Base-by-base conservation (phyloP, 1,140 invertebrate species). In the Sminthurides bifidus region DNA sequence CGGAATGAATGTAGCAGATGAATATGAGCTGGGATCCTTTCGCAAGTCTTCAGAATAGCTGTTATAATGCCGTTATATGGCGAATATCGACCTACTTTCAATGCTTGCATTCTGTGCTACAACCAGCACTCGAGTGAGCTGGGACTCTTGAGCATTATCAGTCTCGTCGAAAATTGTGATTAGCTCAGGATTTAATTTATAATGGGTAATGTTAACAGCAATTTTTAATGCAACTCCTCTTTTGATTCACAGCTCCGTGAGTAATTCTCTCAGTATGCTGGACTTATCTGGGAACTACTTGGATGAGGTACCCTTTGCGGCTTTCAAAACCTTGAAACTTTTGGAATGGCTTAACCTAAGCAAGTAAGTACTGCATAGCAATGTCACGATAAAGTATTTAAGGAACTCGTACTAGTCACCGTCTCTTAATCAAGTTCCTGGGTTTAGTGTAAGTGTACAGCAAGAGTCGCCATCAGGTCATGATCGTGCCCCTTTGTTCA, bases 211-310 rank as follows among this genome's bases (percentile, higher is more conserved):
- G 19, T 43, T 29, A 5, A 35, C 3, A 17, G 5, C 37, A n/a
- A 45, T 43, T 17, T 8, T 19, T n/a, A 14, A 45, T 41, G n/a
- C n/a, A 19, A 10, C 37, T 46, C 30, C 15, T 41, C 17, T 41
- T 45, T 58, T 24, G 54, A 29, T 38, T 58, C 54, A 26, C 51
- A 68, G 80, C 65, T 76, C 78, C 14, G 75, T 81, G 73, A 71
- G 74, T 48, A 72, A 73, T 62, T 76, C 75, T 46, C 71, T 84
- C 29, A 77, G 76, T 37, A 82, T 81, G 31, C 68, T 85, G 69
- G 83, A 85, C 72, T 74, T 84, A 44, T 81, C 81, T 63, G 82
- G 81, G 72, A 84, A 84, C 71, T 76, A 79, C 69, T 74, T 85
- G 60, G 76, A 78, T 65, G 75, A 76, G 65, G 72, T 84, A 64